Percentiles rank a stretch among this genome's conserved stretches.
These are phyloP conservation scores for Eupsittula cactorum DNA, from an alignment of 2,113 vertebrate genomes.

Conservation along the genomic window DNA sequence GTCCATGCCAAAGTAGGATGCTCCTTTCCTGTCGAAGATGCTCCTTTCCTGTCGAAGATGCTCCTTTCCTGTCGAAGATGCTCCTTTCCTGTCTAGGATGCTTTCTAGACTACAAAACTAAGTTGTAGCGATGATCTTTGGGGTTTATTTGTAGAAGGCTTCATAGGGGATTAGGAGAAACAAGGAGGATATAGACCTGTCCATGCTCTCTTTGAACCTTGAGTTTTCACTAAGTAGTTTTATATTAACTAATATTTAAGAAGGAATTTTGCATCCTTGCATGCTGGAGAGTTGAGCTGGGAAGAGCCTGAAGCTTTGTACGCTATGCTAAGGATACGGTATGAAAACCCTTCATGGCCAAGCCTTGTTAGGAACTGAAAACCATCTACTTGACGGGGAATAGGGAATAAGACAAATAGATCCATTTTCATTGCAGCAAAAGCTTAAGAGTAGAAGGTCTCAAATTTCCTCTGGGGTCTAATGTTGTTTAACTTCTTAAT, in stretches of 20 bases:
- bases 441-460: conserved; percentile 22
- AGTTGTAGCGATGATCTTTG: not conserved
- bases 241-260: not conserved
- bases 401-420: conserved; percentile 50
- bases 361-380: conserved; percentile 35
- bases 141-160: not conserved
- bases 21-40: not conserved
- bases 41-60: not conserved
- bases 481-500: conserved; percentile 67
- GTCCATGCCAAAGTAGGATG: not conserved
- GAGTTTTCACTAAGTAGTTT: not conserved
- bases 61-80: not conserved
- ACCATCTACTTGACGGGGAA: not conserved
- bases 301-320: not conserved
- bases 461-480: conserved; percentile 56
- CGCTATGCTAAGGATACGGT: fast-evolving
- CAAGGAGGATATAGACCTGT: not conserved
- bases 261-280: not conserved
- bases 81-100: not conserved
- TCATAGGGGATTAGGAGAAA: not conserved
- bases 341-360: not conserved
- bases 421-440: conserved; percentile 54
- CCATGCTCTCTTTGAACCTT: not conserved
- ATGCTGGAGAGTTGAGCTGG: not conserved
- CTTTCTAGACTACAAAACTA: not conserved